These are phyloP conservation scores for Agrypnus murinus DNA, from an alignment of 2,888 invertebrate genomes.

Conservation along the genomic window DNA sequence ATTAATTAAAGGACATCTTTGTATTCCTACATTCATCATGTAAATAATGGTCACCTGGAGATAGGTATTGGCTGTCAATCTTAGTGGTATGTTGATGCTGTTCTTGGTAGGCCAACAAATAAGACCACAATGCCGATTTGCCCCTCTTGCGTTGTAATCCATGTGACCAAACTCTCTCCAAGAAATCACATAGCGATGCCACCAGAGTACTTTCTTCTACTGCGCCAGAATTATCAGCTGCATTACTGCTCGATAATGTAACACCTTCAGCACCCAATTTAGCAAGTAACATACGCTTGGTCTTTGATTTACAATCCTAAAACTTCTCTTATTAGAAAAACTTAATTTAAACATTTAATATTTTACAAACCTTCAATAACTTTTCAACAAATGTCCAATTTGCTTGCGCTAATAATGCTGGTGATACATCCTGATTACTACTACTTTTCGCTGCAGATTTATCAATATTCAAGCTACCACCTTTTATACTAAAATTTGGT, in stretches of 20 bases:
- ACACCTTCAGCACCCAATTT: conserved; percentile 99
- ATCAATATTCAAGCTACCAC: conserved; percentile 56
- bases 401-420: conserved; percentile 94
- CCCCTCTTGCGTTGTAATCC: conserved; percentile 97
- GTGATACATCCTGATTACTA: conserved; percentile 79
- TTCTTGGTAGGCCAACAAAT: conserved; percentile 92
- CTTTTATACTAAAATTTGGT: conserved; percentile 58
- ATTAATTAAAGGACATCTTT: too few species aligned
- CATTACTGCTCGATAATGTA: conserved; percentile 89
- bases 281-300: conserved; percentile 98
- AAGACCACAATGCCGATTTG: conserved; percentile 98
- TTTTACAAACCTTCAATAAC: conserved; percentile 90
- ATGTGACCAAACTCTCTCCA: conserved; percentile 98
- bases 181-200: conserved; percentile 96
- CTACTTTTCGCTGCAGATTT: conserved; percentile 51
- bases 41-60: conserved; percentile 70
- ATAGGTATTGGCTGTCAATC: conserved; percentile 60
- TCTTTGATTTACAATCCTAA: conserved; percentile 94
- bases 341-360: not conserved
- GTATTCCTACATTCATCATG: not conserved
- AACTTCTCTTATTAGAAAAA: conserved; percentile 30
- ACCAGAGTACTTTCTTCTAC: conserved; percentile 98
- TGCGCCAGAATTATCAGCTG: conserved; percentile 78
- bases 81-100: conserved; percentile 54
- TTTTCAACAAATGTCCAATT: conserved; percentile 99